These are phyloP conservation scores for Cynodonichthys magdalenae DNA, from an alignment of 2,797 vertebrate species.

Conservation along the genomic window DNA sequence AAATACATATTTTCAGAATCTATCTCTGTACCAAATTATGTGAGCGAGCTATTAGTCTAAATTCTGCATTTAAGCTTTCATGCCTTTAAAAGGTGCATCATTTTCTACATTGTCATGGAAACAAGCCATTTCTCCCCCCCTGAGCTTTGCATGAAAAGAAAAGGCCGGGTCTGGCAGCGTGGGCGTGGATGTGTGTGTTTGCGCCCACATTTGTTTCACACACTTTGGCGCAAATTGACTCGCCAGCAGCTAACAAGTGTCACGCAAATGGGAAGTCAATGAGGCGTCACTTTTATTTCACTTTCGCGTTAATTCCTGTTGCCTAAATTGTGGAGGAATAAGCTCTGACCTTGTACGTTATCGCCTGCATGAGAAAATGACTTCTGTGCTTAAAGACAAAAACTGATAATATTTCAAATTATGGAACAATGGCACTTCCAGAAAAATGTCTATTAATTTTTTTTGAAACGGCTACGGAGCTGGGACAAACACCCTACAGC, in stretches of 20 bases:
- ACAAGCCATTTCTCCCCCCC: conserved; percentile 26
- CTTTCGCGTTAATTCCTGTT: conserved; percentile 36
- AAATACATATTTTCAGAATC: neutral
- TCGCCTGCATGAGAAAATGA: conserved; percentile 17
- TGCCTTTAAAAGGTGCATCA: conserved; percentile 37
- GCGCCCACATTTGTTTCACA: conserved; percentile 9
- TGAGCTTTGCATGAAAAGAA: conserved; percentile 12
- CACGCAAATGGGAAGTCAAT: conserved; percentile 32
- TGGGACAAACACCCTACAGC: conserved; percentile 24
- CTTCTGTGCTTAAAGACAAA: conserved; percentile 43
- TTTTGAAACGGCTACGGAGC: conserved; percentile 35
- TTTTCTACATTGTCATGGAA: conserved; percentile 56
- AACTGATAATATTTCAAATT: conserved; percentile 53
- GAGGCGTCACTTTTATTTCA: conserved; percentile 22
- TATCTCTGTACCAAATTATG: neutral
- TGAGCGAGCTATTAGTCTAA: conserved; percentile 18
- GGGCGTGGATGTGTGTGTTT: conserved; percentile 1
- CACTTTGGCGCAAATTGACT: conserved; percentile 19
- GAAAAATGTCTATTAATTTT: conserved; percentile 63
- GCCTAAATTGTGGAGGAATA: conserved; percentile 36
- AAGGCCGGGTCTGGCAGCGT: conserved; percentile 26
- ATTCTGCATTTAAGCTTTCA: conserved; percentile 16
- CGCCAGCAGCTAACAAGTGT: conserved; percentile 17
- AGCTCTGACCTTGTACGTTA: conserved; percentile 21
- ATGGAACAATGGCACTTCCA: conserved; percentile 50